Conservation (phyloP, 2,797 vertebrate genomes). For the Danio kyathit region DNA sequence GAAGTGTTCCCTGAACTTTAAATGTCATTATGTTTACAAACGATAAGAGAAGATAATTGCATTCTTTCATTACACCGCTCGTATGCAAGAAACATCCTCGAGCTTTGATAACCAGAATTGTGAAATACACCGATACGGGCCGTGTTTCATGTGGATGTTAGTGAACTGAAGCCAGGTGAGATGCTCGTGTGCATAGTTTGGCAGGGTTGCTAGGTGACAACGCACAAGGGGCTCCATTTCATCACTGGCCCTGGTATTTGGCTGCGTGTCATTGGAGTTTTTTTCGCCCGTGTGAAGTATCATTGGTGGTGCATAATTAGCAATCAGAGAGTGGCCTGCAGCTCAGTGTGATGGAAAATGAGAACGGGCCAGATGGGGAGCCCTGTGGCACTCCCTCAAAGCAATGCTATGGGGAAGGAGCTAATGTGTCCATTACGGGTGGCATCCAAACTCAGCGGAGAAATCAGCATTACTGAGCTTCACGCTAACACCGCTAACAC, state of each 20-base stretch:
- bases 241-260: conserved; percentile 66
- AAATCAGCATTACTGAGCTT: conserved; percentile 59
- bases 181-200: conserved; percentile 50
- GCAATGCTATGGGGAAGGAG: conserved; percentile 54
- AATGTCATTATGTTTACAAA: conserved; percentile 60
- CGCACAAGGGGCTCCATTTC: conserved; percentile 53
- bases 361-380: conserved; percentile 70
- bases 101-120: conserved; percentile 48
- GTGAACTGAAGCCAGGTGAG: conserved; percentile 53
- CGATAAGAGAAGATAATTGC: conserved; percentile 50
- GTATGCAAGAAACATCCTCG: conserved; percentile 38
- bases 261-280: conserved; percentile 67
- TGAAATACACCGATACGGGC: conserved; percentile 40
- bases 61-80: conserved; percentile 30
- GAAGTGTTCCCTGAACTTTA: conserved; percentile 49
- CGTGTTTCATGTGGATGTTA: conserved; percentile 40
- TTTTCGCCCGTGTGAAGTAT: conserved; percentile 72
- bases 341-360: conserved; percentile 63
- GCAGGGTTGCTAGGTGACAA: conserved; percentile 59
- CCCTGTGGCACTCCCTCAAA: conserved; percentile 62
- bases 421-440: conserved; percentile 52
- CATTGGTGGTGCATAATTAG: conserved; percentile 79
- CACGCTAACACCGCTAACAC: conserved; percentile 61
- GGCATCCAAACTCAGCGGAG: conserved; percentile 55
- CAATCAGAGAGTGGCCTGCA: conserved; percentile 69